These are phyloP conservation scores for Chrysodeixis includens DNA, from an alignment of 2,888 invertebrate genomes.

Conservation along the genomic window DNA sequence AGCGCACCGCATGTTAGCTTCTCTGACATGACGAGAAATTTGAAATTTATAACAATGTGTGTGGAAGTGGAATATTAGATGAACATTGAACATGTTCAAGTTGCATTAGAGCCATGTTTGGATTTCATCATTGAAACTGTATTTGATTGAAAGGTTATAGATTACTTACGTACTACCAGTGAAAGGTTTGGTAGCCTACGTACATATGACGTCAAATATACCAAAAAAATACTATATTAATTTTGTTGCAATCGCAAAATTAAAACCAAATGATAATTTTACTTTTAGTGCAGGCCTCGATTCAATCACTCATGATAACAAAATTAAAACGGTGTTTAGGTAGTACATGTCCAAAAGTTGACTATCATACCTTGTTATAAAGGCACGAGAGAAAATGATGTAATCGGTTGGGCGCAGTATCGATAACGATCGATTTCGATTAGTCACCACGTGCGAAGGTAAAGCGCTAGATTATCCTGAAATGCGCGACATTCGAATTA, in stretches of 20 bases:
- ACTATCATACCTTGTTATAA: background rate
- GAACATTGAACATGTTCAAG: background rate
- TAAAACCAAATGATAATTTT: too few species aligned
- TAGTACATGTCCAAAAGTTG: background rate
- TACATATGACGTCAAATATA: too few species aligned
- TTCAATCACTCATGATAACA: too few species aligned
- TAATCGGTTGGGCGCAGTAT: conserved; percentile 6
- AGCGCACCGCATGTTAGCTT: background rate
- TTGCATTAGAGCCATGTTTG: background rate
- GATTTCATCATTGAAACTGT: background rate
- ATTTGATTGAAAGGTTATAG: background rate
- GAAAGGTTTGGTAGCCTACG: background rate
- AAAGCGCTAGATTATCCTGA: conserved; percentile 13
- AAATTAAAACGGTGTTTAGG: background rate
- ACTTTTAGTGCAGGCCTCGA: too few species aligned
- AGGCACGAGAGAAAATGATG: conserved; percentile 1
- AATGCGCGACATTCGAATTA: conserved; percentile 16
- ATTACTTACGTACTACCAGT: background rate
- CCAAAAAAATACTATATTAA: too few species aligned
- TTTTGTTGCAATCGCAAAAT: too few species aligned
- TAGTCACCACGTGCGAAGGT: background rate
- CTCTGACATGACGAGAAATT: background rate
- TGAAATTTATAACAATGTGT: conserved; percentile 2
- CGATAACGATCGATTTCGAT: conserved; percentile 7
- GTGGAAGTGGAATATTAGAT: background rate